Percentiles rank a stretch among this genome's conserved stretches.
Evolutionary conservation across 2,113 vertebrate genomes (phyloP).

Genomic region (Ictalurus furcatus): DNA sequence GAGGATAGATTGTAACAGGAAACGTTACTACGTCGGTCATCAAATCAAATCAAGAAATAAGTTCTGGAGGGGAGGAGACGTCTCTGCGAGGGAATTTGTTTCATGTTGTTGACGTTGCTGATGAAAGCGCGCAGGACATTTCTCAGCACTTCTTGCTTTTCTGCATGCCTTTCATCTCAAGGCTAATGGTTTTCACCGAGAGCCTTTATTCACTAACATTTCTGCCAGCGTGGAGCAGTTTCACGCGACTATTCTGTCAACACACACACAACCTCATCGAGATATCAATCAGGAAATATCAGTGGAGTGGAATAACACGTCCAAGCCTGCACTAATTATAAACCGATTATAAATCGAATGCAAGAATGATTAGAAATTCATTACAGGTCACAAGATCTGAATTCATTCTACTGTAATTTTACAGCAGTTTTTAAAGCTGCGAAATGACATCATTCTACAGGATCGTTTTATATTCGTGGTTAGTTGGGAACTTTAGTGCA

Average conservation of each 20-base stretch:
- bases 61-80: background rate
- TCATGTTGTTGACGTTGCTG: constrained; percentile 9
- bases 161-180: constrained; percentile 20
- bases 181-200: constrained; percentile 19
- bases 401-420: background rate
- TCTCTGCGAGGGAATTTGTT: constrained; percentile 1
- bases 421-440: background rate
- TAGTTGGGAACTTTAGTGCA: too few species aligned
- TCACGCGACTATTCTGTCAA: background rate
- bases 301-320: background rate
- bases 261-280: background rate
- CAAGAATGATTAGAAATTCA: background rate
- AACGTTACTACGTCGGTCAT: background rate
- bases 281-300: background rate
- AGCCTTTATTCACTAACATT: background rate
- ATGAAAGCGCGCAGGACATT: constrained; percentile 20
- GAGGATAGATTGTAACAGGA: background rate
- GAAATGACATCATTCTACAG: background rate
- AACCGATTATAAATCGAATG: background rate
- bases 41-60: background rate
- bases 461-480: too few species aligned
- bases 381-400: background rate
- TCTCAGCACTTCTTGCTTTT: background rate
- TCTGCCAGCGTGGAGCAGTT: background rate
- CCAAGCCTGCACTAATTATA: background rate